A percentile compares a stretch with the other conserved stretches of the same genome.
Evolutionary conservation across 2,888 invertebrate species (phyloP).

Genomic region (Gibbula magus): DNA sequence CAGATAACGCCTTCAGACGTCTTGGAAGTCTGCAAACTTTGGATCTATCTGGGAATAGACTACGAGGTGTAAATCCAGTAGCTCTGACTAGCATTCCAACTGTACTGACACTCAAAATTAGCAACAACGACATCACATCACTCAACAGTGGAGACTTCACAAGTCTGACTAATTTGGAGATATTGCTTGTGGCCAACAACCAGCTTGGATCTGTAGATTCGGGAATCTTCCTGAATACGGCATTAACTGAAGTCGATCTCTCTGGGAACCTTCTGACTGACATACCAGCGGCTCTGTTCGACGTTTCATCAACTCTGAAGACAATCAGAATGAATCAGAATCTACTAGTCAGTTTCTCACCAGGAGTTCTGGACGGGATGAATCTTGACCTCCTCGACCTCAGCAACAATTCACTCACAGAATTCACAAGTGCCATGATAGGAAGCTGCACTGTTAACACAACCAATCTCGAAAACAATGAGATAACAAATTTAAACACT

Average conservation of each 20-base stretch:
- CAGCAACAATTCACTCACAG: slow-evolving; percentile 5
- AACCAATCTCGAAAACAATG: slow-evolving; percentile 4
- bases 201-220: background rate
- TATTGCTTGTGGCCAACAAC: slow-evolving; percentile 50
- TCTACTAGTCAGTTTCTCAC: background rate
- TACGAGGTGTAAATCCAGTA: slow-evolving; percentile 28
- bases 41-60: slow-evolving; percentile 35
- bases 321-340: background rate
- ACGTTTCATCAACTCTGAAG: background rate
- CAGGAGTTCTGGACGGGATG: background rate
- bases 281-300: background rate
- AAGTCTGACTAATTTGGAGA: slow-evolving; percentile 45
- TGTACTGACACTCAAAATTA: slow-evolving; percentile 44
- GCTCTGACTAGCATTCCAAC: background rate
- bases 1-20: slow-evolving; percentile 40
- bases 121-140: slow-evolving; percentile 45
- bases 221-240: background rate
- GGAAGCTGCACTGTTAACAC: background rate
- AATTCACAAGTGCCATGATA: background rate
- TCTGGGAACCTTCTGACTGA: background rate
- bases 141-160: slow-evolving; percentile 45
- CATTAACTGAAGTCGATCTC: background rate
- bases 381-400: slow-evolving; percentile 13
- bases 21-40: slow-evolving; percentile 43
- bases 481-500: background rate